Evolutionary conservation across 2,888 invertebrate species (phyloP), one percentile per base, ranked within the genome.

Genomic region (Dolichomitus sp.): DNA sequence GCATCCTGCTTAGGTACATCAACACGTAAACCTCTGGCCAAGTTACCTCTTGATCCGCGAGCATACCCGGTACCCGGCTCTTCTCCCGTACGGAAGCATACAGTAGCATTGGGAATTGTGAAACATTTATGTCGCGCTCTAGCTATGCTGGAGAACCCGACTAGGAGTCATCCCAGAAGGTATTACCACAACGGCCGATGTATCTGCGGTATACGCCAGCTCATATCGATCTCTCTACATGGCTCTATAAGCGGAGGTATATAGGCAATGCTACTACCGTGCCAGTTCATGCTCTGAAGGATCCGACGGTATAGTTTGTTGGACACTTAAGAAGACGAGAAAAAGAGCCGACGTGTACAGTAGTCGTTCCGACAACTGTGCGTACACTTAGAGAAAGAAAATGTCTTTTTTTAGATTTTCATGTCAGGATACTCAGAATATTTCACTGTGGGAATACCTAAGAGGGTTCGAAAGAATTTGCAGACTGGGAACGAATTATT

Each of bases 51-150:
- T 11, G 17, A 4, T 12, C 33, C 48, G 33, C n/a, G 17, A 27
- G 19, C 69, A 19, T 7, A 23, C 37, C 4, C n/a, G 33, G 6
- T n/a, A n/a, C n/a, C 23, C 0, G 6, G 7, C 37, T 37, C 19
- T 23, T 23, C 52, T 19, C 33, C 19, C 33, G 9, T 19, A 19
- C 52, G 19, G 33, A 6, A 52, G 52, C 19, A 40, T n/a, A 37
- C 19, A n/a, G 69, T 33, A 40, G 19, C 52, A 37, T 74, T 40
- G 73, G 65, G 80, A 78, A 72, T 78, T 69, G 59, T 80, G 63
- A 82, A 82, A 84, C 66, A 84, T 80, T 82, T 57, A 84, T 80
- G 80, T 37, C 59, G 27, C 69, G 19, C 37, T 33, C 12, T 59
- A 37, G 52, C 52, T 52, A 69, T 69, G 23, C 45, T 33, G 37